phyloP scores from a whole-genome alignment of 92 coral and sea anemone genomes.

The Phenganax marumi region DNA sequence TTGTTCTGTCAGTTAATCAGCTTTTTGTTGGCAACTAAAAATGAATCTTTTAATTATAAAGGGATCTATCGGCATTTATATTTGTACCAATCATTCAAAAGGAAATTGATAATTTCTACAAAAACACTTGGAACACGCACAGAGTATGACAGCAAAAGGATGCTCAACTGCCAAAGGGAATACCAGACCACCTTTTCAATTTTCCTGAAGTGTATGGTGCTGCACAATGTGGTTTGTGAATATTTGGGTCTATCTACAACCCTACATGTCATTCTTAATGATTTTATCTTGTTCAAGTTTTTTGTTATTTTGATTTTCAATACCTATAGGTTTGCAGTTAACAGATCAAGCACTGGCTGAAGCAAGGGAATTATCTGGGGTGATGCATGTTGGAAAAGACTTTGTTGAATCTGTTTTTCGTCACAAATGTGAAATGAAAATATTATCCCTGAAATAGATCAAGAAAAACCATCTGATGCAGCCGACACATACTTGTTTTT shows the following conservation, averaged over 20 bases:
- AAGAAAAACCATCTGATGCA: constrained; percentile 62
- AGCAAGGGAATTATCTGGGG: constrained; percentile 61
- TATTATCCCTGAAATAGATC: constrained; percentile 60
- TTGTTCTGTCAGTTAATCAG: too few relatives aligned
- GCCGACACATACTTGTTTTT: constrained; percentile 66
- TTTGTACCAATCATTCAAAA: constrained; percentile 36
- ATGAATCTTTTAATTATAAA: neutral
- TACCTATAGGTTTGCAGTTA: constrained; percentile 26
- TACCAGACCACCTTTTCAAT: constrained; percentile 24
- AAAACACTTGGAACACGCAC: constrained; percentile 31
- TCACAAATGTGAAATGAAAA: constrained; percentile 62
- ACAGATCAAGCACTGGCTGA: constrained; percentile 60
- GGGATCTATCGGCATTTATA: constrained; percentile 32
- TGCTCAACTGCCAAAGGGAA: constrained; percentile 32
- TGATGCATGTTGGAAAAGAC: constrained; percentile 66
- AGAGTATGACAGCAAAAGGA: constrained; percentile 30
- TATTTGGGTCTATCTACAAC: neutral
- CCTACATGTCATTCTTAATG: neutral
- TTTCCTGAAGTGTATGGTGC: constrained; percentile 31
- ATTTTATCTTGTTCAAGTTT: neutral
- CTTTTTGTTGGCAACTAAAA: neutral
- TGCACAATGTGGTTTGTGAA: constrained; percentile 33
- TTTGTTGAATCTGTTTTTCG: constrained; percentile 54
- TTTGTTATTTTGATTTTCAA: neutral
- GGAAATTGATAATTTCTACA: constrained; percentile 22